Evolutionary conservation across 2,113 vertebrate genomes (phyloP).

Genomic region (Climacteris rufus): DNA sequence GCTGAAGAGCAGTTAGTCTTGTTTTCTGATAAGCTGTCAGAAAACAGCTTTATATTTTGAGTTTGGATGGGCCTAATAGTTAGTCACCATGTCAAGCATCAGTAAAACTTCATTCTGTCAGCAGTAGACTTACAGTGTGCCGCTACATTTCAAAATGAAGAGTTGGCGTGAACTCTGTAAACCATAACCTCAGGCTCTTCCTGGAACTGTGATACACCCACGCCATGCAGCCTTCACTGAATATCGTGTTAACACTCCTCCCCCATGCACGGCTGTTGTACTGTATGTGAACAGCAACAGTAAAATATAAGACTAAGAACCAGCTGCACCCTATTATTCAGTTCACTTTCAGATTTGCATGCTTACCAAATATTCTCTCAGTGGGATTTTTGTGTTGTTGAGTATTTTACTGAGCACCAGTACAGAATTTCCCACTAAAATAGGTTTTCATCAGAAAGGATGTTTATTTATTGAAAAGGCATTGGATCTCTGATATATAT

Average conservation of each 20-base stretch:
- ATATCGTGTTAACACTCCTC: slow-evolving; percentile 62
- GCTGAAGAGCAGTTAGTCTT: slow-evolving; percentile 57
- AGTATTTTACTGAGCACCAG: slow-evolving; percentile 17
- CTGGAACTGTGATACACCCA: slow-evolving; percentile 66
- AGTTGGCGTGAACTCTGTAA: slow-evolving; percentile 62
- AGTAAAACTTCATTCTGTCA: slow-evolving; percentile 63
- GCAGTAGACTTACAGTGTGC: slow-evolving; percentile 38
- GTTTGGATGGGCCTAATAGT: slow-evolving; percentile 53
- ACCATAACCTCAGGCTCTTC: slow-evolving; percentile 68
- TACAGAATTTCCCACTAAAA: background rate
- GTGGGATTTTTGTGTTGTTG: background rate
- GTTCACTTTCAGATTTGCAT: slow-evolving; percentile 46
- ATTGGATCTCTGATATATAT: background rate
- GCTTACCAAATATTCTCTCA: slow-evolving; percentile 38
- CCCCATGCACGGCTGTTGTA: slow-evolving; percentile 56
- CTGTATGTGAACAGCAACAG: slow-evolving; percentile 61
- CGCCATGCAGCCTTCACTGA: slow-evolving; percentile 58
- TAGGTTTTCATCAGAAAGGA: background rate
- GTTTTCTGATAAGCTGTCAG: slow-evolving; percentile 62
- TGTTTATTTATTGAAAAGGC: background rate
- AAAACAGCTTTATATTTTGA: slow-evolving; percentile 64
- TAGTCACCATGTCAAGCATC: slow-evolving; percentile 61
- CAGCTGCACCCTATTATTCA: slow-evolving; percentile 62
- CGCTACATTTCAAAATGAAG: slow-evolving; percentile 51
- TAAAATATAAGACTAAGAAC: slow-evolving; percentile 57